Percentiles rank a stretch among this genome's conserved stretches.
phyloP scores from a whole-genome alignment of 2,797 vertebrate genomes.

The Nannoperca australis region DNA sequence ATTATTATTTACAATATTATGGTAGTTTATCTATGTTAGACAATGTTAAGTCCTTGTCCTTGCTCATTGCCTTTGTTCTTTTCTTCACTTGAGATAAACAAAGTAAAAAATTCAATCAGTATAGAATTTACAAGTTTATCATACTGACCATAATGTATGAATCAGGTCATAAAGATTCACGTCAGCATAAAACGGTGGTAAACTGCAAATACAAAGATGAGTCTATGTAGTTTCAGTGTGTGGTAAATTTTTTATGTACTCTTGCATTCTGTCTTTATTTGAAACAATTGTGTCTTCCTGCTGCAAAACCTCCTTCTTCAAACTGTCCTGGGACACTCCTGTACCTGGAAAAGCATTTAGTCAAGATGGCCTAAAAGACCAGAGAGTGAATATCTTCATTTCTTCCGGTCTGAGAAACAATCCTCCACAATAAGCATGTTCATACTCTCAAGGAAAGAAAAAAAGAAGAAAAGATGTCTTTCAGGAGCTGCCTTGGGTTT shows the following conservation, averaged over 20 bases:
- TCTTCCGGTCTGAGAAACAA: constrained; percentile 13
- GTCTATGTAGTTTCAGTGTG: neutral
- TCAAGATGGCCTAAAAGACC: constrained; percentile 42
- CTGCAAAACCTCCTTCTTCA: constrained; percentile 8
- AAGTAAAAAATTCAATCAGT: neutral
- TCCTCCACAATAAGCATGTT: neutral
- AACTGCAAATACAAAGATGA: constrained; percentile 11
- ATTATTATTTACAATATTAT: too few relatives aligned
- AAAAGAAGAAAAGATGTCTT: neutral
- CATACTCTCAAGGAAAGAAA: constrained; percentile 3
- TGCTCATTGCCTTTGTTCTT: neutral
- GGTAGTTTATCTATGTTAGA: neutral
- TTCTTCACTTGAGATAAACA: neutral
- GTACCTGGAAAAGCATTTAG: constrained; percentile 65
- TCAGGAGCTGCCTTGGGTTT: constrained; percentile 20
- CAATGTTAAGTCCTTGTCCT: neutral
- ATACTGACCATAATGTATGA: neutral
- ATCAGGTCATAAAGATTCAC: constrained; percentile 8
- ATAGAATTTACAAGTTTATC: neutral
- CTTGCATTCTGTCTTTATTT: constrained; percentile 14
- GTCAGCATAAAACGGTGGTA: neutral
- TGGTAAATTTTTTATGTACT: constrained; percentile 40
- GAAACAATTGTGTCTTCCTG: constrained; percentile 12
- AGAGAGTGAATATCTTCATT: constrained; percentile 24
- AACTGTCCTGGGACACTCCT: constrained; percentile 55